These are phyloP conservation scores for Trachymyrmex cornetzi DNA, from an alignment of 1,140 invertebrate species.

Conservation along the genomic window DNA sequence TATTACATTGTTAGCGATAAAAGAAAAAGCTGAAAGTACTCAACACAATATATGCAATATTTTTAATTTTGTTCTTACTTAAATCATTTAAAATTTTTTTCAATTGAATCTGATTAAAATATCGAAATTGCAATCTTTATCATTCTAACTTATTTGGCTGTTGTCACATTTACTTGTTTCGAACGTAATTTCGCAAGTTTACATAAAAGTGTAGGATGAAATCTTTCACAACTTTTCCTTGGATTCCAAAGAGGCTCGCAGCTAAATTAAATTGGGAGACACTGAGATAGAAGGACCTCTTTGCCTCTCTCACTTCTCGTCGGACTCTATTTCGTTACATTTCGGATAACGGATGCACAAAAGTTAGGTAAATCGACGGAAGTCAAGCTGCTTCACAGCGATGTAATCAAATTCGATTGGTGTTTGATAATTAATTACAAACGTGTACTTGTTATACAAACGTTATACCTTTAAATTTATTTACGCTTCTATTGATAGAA, in stretches of 20 bases:
- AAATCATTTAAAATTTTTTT: not conserved
- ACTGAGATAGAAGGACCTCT: not conserved
- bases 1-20: not conserved
- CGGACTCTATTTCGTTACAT: slow-evolving; percentile 30
- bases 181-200: slow-evolving; percentile 17
- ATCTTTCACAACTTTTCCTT: slow-evolving; percentile 15
- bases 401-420: slow-evolving; percentile 22
- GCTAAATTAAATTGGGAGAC: slow-evolving; percentile 50
- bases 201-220: slow-evolving; percentile 23
- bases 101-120: not conserved
- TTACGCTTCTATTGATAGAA: slow-evolving; percentile 6
- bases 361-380: slow-evolving; percentile 31
- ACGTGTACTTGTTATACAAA: not conserved
- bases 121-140: not conserved
- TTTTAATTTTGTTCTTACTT: not conserved
- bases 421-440: slow-evolving; percentile 42
- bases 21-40: not conserved
- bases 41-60: not conserved
- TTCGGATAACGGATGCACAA: slow-evolving; percentile 16
- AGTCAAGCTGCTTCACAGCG: not conserved
- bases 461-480: not conserved
- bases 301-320: not conserved
- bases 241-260: slow-evolving; percentile 12
- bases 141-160: not conserved
- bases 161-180: not conserved